Base-by-base conservation (phyloP, 2,113 vertebrate species). In the Siniperca chuatsi region DNA sequence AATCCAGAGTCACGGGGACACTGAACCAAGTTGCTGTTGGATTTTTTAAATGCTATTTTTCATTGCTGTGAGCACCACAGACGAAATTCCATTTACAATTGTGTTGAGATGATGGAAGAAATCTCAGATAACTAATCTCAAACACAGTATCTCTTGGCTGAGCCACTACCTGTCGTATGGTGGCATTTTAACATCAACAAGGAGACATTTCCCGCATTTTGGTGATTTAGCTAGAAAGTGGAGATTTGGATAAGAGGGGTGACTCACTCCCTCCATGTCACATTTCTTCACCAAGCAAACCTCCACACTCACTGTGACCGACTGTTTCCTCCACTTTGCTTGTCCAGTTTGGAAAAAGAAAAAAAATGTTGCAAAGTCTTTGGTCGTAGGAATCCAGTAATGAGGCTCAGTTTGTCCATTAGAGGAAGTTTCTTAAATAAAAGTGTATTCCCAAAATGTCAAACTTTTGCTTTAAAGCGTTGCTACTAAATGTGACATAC, bases 251-350 rank as follows among this genome's bases (percentile, higher is more conserved):
- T 86, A 65, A 18, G 72, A 62, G 33, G 0, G 8, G 60, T 88
- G 85, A 89, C 70, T 90, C 87, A 79, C 66, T 85, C 50, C 20
- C 61, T 84, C 80, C 80, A 13, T 55, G 78, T 75, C 72, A 64
- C 80, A 5, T 70, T 48, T 78, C 82, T 61, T 69, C 58, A 55
- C 62, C 20, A 21, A 11, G 70, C 42, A 46, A 69, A 75, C 8
- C 66, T 69, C n/a, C 55, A 25, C 48, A 0, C 16, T 82, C 37
- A 11, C 81, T 57, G 65, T 73, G 78, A 82, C 61, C 7, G 0
- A 79, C 69, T 77, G 64, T 83, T 88, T 88, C 85, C 82, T 78
- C 33, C 46, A 12, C 20, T 58, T 62, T 1, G 4, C 25, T 37
- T 4, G 6, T 40, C 76, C 79, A 81, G 55, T 75, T 46, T 52